Percentiles rank a stretch among this genome's conserved stretches.
phyloP scores from a whole-genome alignment of 2,888 invertebrate genomes.

The Acrocyrtus sp. region DNA sequence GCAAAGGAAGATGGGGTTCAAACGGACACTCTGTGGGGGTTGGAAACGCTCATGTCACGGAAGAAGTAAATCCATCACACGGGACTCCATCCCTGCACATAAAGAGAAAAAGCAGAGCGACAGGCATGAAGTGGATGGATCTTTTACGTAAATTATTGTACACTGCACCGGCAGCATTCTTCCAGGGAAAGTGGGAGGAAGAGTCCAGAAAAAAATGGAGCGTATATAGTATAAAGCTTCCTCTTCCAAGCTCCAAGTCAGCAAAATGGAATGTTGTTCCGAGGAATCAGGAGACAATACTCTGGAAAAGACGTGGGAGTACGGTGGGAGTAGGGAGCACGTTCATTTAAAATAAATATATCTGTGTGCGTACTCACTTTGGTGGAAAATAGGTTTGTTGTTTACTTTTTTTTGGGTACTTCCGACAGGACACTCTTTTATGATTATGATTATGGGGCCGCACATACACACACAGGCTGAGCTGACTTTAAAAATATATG shows the following conservation, averaged over 20 bases:
- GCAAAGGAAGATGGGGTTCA: no score
- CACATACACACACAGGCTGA: no score
- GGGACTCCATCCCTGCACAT: not conserved
- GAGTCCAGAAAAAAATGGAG: no score
- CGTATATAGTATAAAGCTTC: no score
- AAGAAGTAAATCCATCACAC: not conserved
- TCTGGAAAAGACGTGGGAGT: no score
- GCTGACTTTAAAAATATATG: no score
- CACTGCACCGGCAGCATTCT: no score
- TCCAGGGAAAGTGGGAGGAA: no score
- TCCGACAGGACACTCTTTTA: not conserved
- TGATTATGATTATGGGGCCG: not conserved
- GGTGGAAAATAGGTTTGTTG: not conserved
- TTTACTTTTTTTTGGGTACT: not conserved
- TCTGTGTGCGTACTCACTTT: no score
- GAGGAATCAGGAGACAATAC: not conserved
- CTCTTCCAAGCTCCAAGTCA: not conserved
- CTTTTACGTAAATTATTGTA: not conserved
- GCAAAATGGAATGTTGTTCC: not conserved
- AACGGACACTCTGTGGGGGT: no score
- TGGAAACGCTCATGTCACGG: not conserved
- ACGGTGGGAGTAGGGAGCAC: not conserved
- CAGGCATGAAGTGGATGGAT: not conserved
- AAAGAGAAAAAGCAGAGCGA: not conserved
- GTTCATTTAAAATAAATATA: not conserved